Conservation (phyloP, 2,797 vertebrate genomes). For the Myotis vivesi region DNA sequence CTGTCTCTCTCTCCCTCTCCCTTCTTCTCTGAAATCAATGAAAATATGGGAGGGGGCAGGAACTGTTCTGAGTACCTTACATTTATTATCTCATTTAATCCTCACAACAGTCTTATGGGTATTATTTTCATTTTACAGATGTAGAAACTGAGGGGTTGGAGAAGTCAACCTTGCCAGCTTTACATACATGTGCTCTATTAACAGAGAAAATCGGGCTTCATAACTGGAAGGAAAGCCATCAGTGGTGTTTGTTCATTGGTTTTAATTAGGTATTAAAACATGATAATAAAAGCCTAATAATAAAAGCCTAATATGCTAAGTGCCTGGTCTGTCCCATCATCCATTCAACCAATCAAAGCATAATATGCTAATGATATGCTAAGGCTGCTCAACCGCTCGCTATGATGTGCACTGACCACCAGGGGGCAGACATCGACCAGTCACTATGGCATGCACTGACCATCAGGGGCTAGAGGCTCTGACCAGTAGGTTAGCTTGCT, state of each 20-base stretch:
- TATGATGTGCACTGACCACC: no score
- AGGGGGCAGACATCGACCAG: no score
- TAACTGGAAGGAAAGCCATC: conserved; percentile 7
- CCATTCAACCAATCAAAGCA: no score
- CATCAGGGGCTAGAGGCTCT: no score
- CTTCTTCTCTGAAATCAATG: no score
- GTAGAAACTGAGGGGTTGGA: background rate
- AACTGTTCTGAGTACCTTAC: background rate
- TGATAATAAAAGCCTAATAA: background rate
- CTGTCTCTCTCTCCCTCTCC: no score
- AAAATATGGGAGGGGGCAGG: background rate
- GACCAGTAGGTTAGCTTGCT: no score
- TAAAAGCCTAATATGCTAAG: no score
- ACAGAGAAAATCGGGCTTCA: conserved; percentile 5
- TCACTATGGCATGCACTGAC: no score
- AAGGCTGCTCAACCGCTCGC: no score
- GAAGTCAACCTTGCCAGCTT: background rate
- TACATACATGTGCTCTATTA: background rate
- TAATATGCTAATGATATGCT: no score
- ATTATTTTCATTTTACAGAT: conserved; percentile 28
- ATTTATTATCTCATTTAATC: conserved; percentile 10
- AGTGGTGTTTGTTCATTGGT: background rate
- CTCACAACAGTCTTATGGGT: background rate
- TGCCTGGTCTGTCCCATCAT: no score
- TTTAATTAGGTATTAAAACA: background rate